Conservation (phyloP, 2,888 invertebrate species). For the Atethmia centrago region DNA sequence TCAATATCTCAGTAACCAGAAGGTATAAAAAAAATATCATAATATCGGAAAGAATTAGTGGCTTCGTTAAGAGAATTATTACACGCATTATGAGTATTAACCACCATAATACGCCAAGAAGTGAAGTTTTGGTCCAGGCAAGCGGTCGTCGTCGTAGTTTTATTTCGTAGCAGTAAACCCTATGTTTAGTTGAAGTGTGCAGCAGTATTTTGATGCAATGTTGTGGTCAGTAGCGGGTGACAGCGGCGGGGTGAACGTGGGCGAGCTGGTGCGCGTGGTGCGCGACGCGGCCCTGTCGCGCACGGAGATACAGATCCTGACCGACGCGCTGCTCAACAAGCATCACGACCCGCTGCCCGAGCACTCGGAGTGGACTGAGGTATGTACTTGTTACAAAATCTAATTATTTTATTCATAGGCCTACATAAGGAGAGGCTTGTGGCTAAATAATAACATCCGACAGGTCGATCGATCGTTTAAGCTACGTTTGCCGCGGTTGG, state of each 20-base stretch:
- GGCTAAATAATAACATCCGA: too few species aligned
- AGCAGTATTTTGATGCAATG: constrained; percentile 5
- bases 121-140: not conserved
- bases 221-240: constrained; percentile 90
- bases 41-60: too few species aligned
- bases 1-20: too few species aligned
- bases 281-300: constrained; percentile 95
- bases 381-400: constrained; percentile 68
- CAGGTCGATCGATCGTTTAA: too few species aligned
- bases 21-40: too few species aligned
- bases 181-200: not conserved
- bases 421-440: too few species aligned
- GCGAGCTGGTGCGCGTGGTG: constrained; percentile 93
- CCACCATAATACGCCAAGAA: not conserved
- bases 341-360: constrained; percentile 94
- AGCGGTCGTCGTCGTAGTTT: not conserved
- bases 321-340: constrained; percentile 96
- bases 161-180: not conserved
- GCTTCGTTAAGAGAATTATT: too few species aligned
- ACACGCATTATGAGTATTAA: not conserved
- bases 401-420: not conserved
- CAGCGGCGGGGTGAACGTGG: constrained; percentile 93
- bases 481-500: too few species aligned
- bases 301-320: constrained; percentile 96
- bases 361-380: constrained; percentile 96